Percentiles rank a stretch among this genome's conserved stretches.
Conservation (phyloP, 2,797 vertebrate genomes). For the Gobionotothen gibberifrons region DNA sequence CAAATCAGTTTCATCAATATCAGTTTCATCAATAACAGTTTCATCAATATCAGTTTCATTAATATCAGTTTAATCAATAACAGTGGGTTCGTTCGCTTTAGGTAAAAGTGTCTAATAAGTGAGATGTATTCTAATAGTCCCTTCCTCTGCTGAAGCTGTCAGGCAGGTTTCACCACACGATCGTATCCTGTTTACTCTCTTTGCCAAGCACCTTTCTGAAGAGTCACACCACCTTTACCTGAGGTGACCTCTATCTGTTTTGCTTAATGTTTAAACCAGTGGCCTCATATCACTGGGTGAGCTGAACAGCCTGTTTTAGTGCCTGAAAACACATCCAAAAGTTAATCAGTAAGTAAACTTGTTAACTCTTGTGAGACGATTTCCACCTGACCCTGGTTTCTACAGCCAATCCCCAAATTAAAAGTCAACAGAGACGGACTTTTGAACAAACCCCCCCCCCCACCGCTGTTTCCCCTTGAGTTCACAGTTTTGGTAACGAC, state of each 20-base stretch:
- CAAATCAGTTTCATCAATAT: too few species aligned
- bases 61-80: too few species aligned
- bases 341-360: slow-evolving; percentile 59
- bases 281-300: slow-evolving; percentile 39
- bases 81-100: too few species aligned
- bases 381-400: slow-evolving; percentile 28
- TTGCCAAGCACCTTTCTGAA: neutral
- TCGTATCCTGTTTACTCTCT: neutral
- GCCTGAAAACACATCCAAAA: slow-evolving; percentile 20
- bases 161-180: neutral
- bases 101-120: too few species aligned
- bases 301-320: slow-evolving; percentile 32
- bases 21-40: too few species aligned
- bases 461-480: slow-evolving; percentile 42
- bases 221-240: slow-evolving; percentile 49
- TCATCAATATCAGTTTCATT: too few species aligned
- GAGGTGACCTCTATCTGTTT: slow-evolving; percentile 23
- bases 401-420: too few species aligned
- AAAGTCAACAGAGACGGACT: neutral
- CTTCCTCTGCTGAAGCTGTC: neutral
- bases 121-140: neutral
- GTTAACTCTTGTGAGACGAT: slow-evolving; percentile 50
- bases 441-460: neutral
- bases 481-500: slow-evolving; percentile 21
- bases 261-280: slow-evolving; percentile 71